Evolutionary conservation across 2,888 invertebrate genomes (phyloP).

Genomic region (Myopa testacea): DNA sequence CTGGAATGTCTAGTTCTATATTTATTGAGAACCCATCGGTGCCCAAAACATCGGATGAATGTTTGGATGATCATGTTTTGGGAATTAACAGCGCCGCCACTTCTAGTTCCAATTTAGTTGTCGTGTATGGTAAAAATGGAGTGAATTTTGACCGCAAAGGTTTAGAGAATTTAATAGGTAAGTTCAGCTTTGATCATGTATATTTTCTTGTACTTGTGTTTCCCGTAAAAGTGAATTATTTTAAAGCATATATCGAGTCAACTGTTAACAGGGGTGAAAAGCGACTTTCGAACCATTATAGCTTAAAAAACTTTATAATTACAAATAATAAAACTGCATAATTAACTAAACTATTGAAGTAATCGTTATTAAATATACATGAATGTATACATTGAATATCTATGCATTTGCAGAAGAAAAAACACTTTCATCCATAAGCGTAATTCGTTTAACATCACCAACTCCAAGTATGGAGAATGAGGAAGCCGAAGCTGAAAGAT

Average conservation of each 20-base stretch:
- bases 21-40: slow-evolving; percentile 60
- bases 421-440: slow-evolving; percentile 74
- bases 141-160: slow-evolving; percentile 85
- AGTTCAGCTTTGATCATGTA: slow-evolving; percentile 58
- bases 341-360: too few species aligned
- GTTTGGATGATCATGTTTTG: slow-evolving; percentile 35
- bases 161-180: slow-evolving; percentile 83
- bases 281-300: too few species aligned
- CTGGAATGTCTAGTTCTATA: slow-evolving; percentile 65
- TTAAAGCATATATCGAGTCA: too few species aligned
- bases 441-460: slow-evolving; percentile 71
- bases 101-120: slow-evolving; percentile 72
- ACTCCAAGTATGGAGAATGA: slow-evolving; percentile 67
- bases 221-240: too few species aligned
- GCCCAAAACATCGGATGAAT: slow-evolving; percentile 41
- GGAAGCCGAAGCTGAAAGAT: slow-evolving; percentile 58
- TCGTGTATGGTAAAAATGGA: slow-evolving; percentile 89
- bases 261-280: too few species aligned
- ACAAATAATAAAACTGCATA: too few species aligned
- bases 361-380: too few species aligned
- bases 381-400: not conserved
- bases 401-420: slow-evolving; percentile 64
- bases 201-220: too few species aligned
- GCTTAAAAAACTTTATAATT: too few species aligned
- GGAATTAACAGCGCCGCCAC: slow-evolving; percentile 40